Percentiles rank a stretch among this genome's conserved stretches.
Evolutionary conservation across 1,140 invertebrate species (phyloP).

Genomic region (Eulimnadia texana): DNA sequence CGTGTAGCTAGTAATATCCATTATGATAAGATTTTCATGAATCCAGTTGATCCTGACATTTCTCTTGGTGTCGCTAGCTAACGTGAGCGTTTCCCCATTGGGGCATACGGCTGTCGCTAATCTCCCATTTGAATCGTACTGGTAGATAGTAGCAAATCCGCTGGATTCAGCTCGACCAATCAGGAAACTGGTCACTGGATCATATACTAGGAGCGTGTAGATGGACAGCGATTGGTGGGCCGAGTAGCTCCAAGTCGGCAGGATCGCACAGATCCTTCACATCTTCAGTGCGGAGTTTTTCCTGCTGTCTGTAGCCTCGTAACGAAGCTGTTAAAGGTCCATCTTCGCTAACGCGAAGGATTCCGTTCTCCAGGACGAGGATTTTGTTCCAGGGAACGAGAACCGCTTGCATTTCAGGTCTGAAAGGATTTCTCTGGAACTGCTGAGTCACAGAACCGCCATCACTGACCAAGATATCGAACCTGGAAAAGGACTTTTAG

Average conservation of each 20-base stretch:
- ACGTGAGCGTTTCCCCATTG: constrained; percentile 69
- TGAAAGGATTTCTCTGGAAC: constrained; percentile 85
- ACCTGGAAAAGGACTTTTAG: too few species aligned
- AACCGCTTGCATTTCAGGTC: constrained; percentile 65
- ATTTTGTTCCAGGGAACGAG: constrained; percentile 94
- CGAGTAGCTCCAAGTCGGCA: constrained; percentile 31
- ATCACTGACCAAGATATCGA: constrained; percentile 95
- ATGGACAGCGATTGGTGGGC: constrained; percentile 38
- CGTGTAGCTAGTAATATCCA: too few species aligned
- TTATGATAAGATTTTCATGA: constrained; percentile 48
- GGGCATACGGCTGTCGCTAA: constrained; percentile 69
- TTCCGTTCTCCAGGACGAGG: constrained; percentile 64
- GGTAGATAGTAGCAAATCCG: constrained; percentile 58
- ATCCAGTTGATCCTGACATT: background rate
- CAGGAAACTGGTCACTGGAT: constrained; percentile 60
- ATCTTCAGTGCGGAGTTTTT: constrained; percentile 22
- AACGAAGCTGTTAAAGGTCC: constrained; percentile 1
- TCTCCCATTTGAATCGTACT: constrained; percentile 72
- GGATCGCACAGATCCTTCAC: constrained; percentile 5
- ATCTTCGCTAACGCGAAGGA: constrained; percentile 64
- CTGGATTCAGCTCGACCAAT: constrained; percentile 48
- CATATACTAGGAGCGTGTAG: constrained; percentile 48
- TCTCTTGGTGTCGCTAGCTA: constrained; percentile 29
- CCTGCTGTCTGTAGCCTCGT: background rate
- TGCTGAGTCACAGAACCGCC: constrained; percentile 94